These are phyloP conservation scores for Diplosoma virens DNA, from an alignment of 23 tunicate genomes.

Conservation along the genomic window DNA sequence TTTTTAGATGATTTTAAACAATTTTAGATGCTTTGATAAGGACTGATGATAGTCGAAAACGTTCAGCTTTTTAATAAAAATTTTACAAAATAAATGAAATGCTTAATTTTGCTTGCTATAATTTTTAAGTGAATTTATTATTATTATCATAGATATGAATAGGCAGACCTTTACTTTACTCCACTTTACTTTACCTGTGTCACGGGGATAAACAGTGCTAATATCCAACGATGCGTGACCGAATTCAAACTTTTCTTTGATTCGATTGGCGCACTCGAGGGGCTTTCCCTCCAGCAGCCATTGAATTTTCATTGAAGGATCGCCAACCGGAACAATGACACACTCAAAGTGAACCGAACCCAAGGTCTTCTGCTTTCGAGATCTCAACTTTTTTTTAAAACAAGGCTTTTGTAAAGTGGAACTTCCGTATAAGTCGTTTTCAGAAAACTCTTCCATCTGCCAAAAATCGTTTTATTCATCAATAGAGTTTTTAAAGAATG, in stretches of 20 bases:
- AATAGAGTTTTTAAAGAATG: too few species aligned
- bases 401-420: conserved; percentile 75
- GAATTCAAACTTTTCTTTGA: conserved; percentile 87
- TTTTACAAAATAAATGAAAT: too few species aligned
- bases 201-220: conserved; percentile 87
- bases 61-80: too few species aligned
- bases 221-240: conserved; percentile 85
- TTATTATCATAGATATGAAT: too few species aligned
- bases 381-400: conserved; percentile 71
- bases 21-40: too few species aligned
- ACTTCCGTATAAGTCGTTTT: conserved; percentile 71
- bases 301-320: conserved; percentile 93
- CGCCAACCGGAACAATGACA: conserved; percentile 87
- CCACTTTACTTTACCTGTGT: conserved; percentile 87
- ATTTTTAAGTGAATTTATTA: too few species aligned
- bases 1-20: too few species aligned
- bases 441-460: conserved; percentile 87
- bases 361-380: conserved; percentile 73
- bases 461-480: not conserved
- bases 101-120: too few species aligned
- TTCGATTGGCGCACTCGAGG: conserved; percentile 89
- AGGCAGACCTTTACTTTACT: too few species aligned
- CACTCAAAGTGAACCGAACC: conserved; percentile 92
- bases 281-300: conserved; percentile 96
- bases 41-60: too few species aligned